Evolutionary conservation across 2,888 invertebrate species (phyloP), one percentile per base, ranked within the genome.

Genomic region (Branchipolynoe longqiensis): DNA sequence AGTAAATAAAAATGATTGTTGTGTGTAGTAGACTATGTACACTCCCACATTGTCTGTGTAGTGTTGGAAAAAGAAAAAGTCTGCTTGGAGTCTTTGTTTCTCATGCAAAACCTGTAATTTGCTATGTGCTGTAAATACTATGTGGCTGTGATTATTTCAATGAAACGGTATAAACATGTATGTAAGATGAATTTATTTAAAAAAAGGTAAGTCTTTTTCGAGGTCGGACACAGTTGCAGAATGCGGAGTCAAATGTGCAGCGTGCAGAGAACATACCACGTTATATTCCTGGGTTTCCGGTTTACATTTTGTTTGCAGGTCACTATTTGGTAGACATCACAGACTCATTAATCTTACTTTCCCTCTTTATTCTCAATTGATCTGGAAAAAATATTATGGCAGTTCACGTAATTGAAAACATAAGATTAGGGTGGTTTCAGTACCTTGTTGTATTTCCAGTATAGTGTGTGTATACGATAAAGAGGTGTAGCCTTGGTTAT

Each of bases 91-190:
- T 78, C 78, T n/a, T n/a, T n/a, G 78, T 78, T 54, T 78, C 41
- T 78, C 54, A 78, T 78, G 78, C 78, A 41, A 41, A 78, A 78
- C 54, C 31, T 25, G 41, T 78, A 48, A 41, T 36, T 33, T 78
- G 48, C 78, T 78, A 41, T 78, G 78, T 78, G 78, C 78, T 78
- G 78, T 78, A 78, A 22, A 78, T 78, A 78, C 78, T 41, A 78
- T 69, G 78, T 78, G 78, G 78, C 78, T 78, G 78, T 78, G 78
- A 78, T 78, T 78, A 41, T 78, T 48, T 28, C 41, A 48, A 78
- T 41, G 69, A 33, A 69, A 69, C 69, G 36, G 12, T 38, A 69
- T 36, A 36, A 31, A 36, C 33, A 69, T 33, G 33, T 36, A 36
- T n/a, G n/a, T 22, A 69, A 18, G n/a, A 69, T 18, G 4, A 62